These are phyloP conservation scores for Planiliza haematocheilus DNA, from an alignment of 2,113 vertebrate species.

Conservation along the genomic window DNA sequence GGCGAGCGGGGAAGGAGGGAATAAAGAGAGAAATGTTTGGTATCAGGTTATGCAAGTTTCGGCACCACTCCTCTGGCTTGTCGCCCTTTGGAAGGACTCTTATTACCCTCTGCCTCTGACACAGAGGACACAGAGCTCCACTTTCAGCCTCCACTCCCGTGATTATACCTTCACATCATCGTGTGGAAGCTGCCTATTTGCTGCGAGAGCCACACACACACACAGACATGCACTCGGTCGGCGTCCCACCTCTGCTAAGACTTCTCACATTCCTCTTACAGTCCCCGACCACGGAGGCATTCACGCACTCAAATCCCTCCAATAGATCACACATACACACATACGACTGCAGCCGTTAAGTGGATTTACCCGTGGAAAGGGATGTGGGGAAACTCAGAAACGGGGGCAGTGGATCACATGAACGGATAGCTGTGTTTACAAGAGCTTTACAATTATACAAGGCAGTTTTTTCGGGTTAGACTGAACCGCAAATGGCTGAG, in stretches of 20 bases:
- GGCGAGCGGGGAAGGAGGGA: no score
- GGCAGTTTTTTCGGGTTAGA: background rate
- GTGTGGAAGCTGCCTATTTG: slow-evolving; percentile 55
- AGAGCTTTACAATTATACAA: background rate
- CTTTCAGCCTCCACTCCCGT: background rate
- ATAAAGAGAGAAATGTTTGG: background rate
- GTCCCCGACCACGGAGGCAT: slow-evolving; percentile 29
- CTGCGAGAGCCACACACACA: slow-evolving; percentile 30
- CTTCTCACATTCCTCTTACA: slow-evolving; percentile 36
- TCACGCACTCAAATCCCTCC: slow-evolving; percentile 34
- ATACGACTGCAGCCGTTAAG: slow-evolving; percentile 23
- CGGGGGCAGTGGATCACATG: slow-evolving; percentile 39
- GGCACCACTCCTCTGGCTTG: slow-evolving; percentile 7
- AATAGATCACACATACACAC: slow-evolving; percentile 2
- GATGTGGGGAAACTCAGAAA: slow-evolving; percentile 17
- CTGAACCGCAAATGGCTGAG: background rate
- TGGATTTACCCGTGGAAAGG: slow-evolving; percentile 38
- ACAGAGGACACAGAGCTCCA: background rate
- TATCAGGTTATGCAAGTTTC: slow-evolving; percentile 31
- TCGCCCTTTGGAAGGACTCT: background rate
- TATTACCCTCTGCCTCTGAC: background rate
- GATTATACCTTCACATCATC: slow-evolving; percentile 24
- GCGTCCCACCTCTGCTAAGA: background rate
- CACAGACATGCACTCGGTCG: background rate
- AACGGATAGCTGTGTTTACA: slow-evolving; percentile 1